Conservation (phyloP, 2,888 invertebrate genomes). For the Tromatobia lineatoria region DNA sequence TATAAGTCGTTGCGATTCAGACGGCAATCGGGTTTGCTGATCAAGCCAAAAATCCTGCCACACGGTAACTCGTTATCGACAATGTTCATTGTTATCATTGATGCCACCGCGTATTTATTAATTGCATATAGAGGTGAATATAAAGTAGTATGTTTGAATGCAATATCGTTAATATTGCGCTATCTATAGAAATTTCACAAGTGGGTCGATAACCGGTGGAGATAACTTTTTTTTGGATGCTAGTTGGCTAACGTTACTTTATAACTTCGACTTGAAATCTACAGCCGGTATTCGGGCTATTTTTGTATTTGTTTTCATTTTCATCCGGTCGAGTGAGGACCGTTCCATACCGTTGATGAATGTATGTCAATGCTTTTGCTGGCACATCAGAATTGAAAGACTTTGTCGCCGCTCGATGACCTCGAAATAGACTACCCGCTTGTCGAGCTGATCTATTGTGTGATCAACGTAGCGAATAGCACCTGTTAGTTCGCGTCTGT, state of each 20-base stretch:
- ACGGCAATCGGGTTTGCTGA: slow-evolving; percentile 47
- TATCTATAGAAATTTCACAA: neutral
- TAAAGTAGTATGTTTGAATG: neutral
- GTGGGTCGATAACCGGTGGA: slow-evolving; percentile 6
- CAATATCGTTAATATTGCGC: neutral
- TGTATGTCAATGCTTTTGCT: slow-evolving; percentile 27
- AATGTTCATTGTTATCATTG: slow-evolving; percentile 53
- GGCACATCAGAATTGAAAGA: slow-evolving; percentile 55
- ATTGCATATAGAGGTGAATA: neutral
- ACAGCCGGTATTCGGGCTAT: slow-evolving; percentile 29
- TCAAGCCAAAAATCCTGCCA: slow-evolving; percentile 53
- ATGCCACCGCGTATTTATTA: slow-evolving; percentile 49
- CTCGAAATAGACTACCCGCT: slow-evolving; percentile 40
- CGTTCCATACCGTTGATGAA: slow-evolving; percentile 35
- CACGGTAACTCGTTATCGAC: slow-evolving; percentile 51
- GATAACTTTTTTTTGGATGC: slow-evolving; percentile 9
- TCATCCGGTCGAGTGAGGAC: slow-evolving; percentile 43
- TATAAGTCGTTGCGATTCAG: slow-evolving; percentile 54
- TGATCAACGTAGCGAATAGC: slow-evolving; percentile 57
- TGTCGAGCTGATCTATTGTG: slow-evolving; percentile 39
- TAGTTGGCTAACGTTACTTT: slow-evolving; percentile 16
- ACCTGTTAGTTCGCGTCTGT: slow-evolving; percentile 8
- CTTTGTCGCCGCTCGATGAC: slow-evolving; percentile 49
- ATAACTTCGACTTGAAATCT: slow-evolving; percentile 16
- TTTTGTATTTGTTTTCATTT: slow-evolving; percentile 45